Conservation (phyloP, 1,140 invertebrate genomes). For the Linepithema humile region DNA sequence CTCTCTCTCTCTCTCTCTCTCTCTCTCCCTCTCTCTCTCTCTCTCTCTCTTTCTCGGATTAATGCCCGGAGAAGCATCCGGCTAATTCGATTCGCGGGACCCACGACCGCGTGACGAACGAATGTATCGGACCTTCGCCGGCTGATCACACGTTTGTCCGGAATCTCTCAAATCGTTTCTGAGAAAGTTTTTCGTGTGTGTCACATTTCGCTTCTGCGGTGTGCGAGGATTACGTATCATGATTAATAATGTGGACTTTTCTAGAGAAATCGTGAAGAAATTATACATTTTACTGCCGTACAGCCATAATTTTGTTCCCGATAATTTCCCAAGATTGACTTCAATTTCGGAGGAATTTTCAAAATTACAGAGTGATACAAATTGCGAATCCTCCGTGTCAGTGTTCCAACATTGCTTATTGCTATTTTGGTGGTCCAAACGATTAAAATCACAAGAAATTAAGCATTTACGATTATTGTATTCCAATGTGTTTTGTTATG, state of each 20-base stretch:
- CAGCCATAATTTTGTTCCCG: neutral
- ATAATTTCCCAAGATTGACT: conserved; percentile 1
- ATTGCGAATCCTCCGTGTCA: neutral
- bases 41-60: conserved; percentile 47
- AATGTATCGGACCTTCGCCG: conserved; percentile 7
- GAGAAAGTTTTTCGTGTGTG: neutral
- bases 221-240: conserved; percentile 1
- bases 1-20: neutral
- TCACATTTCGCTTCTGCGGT: neutral
- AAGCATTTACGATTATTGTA: neutral
- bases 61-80: conserved; percentile 66
- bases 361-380: neutral
- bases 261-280: conserved; percentile 2
- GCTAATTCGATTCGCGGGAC: conserved; percentile 67
- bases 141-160: neutral
- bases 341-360: neutral
- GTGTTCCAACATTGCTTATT: neutral
- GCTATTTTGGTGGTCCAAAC: neutral
- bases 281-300: neutral
- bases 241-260: conserved; percentile 21
- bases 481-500: neutral
- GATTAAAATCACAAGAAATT: neutral
- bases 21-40: conserved; percentile 6
- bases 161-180: conserved; percentile 8
- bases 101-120: conserved; percentile 42